A percentile compares a stretch with the other conserved stretches of the same genome.
Conservation (phyloP, 2,113 vertebrate species). For the Caretta caretta region DNA sequence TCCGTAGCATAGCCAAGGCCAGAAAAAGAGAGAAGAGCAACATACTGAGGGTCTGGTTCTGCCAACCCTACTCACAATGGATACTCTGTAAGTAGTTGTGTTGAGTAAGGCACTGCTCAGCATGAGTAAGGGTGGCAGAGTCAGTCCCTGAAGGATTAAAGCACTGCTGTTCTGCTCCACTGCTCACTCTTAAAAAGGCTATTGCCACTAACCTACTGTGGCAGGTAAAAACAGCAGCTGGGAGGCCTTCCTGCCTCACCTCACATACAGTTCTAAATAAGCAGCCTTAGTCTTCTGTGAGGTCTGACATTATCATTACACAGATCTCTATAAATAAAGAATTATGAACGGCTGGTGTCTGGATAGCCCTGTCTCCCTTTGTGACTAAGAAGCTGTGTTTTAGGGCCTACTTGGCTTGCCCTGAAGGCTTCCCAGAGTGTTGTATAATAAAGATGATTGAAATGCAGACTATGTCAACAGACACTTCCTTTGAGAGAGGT, state of each 20-base stretch:
- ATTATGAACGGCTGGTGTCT: conserved; percentile 46
- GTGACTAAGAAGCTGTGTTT: conserved; percentile 41
- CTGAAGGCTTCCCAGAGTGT: conserved; percentile 51
- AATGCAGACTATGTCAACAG: conserved; percentile 70
- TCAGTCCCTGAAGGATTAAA: not conserved
- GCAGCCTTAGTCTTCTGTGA: not conserved
- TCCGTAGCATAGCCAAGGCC: not conserved
- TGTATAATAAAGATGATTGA: conserved; percentile 72
- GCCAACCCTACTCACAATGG: not conserved
- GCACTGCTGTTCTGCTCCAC: no score
- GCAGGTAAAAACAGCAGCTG: not conserved
- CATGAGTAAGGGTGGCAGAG: not conserved
- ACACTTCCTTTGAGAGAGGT: conserved; percentile 74
- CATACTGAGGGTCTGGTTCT: not conserved
- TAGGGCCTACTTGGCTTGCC: conserved; percentile 45
- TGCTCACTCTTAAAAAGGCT: not conserved
- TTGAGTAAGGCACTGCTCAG: not conserved
- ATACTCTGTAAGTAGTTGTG: not conserved
- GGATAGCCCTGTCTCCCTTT: conserved; percentile 15
- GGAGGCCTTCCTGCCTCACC: not conserved
- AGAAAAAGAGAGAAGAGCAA: not conserved
- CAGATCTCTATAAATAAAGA: conserved; percentile 62
- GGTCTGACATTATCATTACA: conserved; percentile 45
- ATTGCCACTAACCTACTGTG: not conserved
- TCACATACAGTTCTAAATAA: not conserved